Evolutionary conservation across 2,797 vertebrate species (phyloP), one percentile per base, ranked within the genome.

Genomic region (Myotis findleyi): DNA sequence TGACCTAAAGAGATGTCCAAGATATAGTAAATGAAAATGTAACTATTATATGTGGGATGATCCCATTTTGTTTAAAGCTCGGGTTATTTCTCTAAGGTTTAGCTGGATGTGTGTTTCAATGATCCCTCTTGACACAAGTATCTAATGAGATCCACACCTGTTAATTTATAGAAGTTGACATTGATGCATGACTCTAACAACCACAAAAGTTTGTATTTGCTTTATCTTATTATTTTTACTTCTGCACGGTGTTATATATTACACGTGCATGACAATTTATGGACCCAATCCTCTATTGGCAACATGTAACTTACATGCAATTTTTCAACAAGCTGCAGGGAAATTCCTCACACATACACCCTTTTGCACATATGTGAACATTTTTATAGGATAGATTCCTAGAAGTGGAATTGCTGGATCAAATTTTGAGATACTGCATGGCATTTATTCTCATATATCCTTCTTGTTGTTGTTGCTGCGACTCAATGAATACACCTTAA

Each of bases 131-230:
- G 71, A 89, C 57, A 91, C 73, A 86, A 93, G 73, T 89, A 88
- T 36, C 66, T 71, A 87, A 89, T 62, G 57, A 91, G 85, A 94
- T 87, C 36, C 36, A 25, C 4, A 84, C 49, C 30, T 84, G 53
- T 81, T 96, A 89, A 87, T 84, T 92, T 69, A 71, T 92, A 7
- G 10, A 84, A 88, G 20, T 25, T 87, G 73, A 88, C 68, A 91
- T 13, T 85, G 89, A 89, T 89, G 25, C 76, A 75, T 89, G 49
- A 81, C 9, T 44, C 8, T 57, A 68, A 77, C 17, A 90, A 27
- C 27, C 9, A 2, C 55, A 77, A 84, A 41, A 73, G 57, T 89
- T 91, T 91, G 71, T 51, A 83, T 49, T 94, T 84, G 47, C 38
- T 51, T 55, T 93, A 44, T 85, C 25, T 72, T 84, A 68, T 53